phyloP scores from a whole-genome alignment of 2,113 vertebrate species.

The Noctilio leporinus region DNA sequence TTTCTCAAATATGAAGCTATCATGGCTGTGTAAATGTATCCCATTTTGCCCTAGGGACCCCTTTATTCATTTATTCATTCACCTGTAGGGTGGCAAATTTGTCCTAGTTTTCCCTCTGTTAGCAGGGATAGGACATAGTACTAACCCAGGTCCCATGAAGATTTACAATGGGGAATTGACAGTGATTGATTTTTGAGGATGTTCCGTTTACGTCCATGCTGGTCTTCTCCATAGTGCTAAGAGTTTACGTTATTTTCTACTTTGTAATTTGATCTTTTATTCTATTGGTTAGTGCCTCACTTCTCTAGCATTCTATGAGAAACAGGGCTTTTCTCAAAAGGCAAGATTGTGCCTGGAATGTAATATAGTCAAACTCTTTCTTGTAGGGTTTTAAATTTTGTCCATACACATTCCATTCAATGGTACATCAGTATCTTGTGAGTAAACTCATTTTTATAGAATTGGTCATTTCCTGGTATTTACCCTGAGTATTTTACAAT shows the following conservation, averaged over 20 bases:
- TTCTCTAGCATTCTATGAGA: not conserved
- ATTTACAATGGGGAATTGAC: not conserved
- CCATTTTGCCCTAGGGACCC: not conserved
- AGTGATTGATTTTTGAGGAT: not conserved
- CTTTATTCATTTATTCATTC: not conserved
- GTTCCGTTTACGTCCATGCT: not conserved
- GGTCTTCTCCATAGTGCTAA: not conserved
- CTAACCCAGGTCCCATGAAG: accelerated
- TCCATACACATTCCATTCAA: not conserved
- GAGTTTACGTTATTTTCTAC: not conserved
- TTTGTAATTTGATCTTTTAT: not conserved
- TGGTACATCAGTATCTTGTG: not conserved
- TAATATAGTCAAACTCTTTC: not conserved
- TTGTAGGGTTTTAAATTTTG: not conserved
- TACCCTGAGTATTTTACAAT: not conserved
- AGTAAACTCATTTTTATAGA: not conserved
- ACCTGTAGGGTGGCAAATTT: not conserved
- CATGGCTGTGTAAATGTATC: not conserved
- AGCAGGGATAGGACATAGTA: not conserved
- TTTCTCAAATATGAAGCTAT: not conserved
- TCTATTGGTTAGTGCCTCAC: not conserved
- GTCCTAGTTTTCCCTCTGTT: not conserved
- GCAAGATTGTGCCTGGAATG: not conserved
- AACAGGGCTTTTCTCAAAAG: not conserved
- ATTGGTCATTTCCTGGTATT: not conserved